A percentile compares a stretch with the other conserved stretches of the same genome.
Conservation (phyloP, 2,797 vertebrate species). For the Chelidonichthys spinosus region DNA sequence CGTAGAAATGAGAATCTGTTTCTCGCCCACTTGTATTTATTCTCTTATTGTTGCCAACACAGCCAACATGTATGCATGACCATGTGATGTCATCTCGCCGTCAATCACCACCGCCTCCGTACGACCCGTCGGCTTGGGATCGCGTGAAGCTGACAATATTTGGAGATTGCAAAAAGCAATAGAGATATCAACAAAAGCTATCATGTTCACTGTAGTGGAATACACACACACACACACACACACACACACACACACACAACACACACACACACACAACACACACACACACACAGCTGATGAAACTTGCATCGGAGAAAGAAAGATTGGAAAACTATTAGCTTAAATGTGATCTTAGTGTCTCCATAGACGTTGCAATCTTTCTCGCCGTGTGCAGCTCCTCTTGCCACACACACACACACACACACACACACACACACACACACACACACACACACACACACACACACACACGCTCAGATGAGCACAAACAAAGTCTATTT, state of each 20-base stretch:
- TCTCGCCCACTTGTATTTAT: too few species aligned
- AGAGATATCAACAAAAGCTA: slow-evolving; percentile 51
- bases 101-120: too few species aligned
- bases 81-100: too few species aligned
- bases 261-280: slow-evolving; percentile 7
- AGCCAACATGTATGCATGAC: too few species aligned
- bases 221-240: too few species aligned
- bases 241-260: not conserved
- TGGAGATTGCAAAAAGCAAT: slow-evolving; percentile 45
- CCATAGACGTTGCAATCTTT: slow-evolving; percentile 45
- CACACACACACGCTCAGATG: slow-evolving; percentile 2
- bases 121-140: too few species aligned
- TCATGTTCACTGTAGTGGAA: slow-evolving; percentile 60
- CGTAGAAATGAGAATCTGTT: too few species aligned
- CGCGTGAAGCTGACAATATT: slow-evolving; percentile 12
- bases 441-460: slow-evolving; percentile 1
- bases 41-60: too few species aligned
- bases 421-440: slow-evolving; percentile 7
- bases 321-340: slow-evolving; percentile 67
- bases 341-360: slow-evolving; percentile 58
- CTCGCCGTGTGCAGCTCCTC: slow-evolving; percentile 18
- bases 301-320: slow-evolving; percentile 28
- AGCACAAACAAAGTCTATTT: slow-evolving; percentile 46
- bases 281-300: slow-evolving; percentile 8
- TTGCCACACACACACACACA: not conserved